Percentiles rank a stretch among this genome's conserved stretches.
These are phyloP conservation scores for Onychostruthus taczanowskii DNA, from an alignment of 2,113 vertebrate genomes.

Conservation along the genomic window DNA sequence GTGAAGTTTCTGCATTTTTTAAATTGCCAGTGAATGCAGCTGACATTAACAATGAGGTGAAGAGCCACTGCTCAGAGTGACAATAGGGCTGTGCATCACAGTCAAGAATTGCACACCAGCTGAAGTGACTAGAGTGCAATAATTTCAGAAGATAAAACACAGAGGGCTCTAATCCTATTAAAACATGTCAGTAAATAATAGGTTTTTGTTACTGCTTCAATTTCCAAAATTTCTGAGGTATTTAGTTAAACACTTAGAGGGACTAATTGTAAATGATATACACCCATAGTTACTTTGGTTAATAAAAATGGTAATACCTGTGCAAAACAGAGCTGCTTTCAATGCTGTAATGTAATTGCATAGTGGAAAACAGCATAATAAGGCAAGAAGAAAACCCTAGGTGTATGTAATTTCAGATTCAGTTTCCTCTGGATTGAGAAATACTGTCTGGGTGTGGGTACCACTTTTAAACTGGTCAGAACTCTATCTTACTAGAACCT, in stretches of 20 bases:
- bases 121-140: not conserved
- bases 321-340: not conserved
- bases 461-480: not conserved
- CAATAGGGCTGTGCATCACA: slow-evolving; percentile 11
- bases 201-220: slow-evolving; percentile 7
- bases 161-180: slow-evolving; percentile 45
- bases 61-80: not conserved
- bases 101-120: slow-evolving; percentile 6
- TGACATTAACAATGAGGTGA: slow-evolving; percentile 37
- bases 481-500: too few species aligned
- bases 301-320: slow-evolving; percentile 34
- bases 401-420: not conserved
- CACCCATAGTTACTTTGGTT: not conserved
- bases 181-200: slow-evolving; percentile 43
- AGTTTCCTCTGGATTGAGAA: not conserved
- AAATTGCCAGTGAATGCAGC: not conserved
- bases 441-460: not conserved
- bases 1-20: not conserved
- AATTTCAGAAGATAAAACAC: slow-evolving; percentile 28
- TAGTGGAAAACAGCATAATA: not conserved
- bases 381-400: not conserved
- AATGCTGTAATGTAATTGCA: not conserved
- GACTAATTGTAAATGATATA: slow-evolving; percentile 9
- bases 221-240: slow-evolving; percentile 14
- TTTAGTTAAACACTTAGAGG: not conserved